Conservation (phyloP, 2,113 vertebrate species). For the Calonectris borealis region DNA sequence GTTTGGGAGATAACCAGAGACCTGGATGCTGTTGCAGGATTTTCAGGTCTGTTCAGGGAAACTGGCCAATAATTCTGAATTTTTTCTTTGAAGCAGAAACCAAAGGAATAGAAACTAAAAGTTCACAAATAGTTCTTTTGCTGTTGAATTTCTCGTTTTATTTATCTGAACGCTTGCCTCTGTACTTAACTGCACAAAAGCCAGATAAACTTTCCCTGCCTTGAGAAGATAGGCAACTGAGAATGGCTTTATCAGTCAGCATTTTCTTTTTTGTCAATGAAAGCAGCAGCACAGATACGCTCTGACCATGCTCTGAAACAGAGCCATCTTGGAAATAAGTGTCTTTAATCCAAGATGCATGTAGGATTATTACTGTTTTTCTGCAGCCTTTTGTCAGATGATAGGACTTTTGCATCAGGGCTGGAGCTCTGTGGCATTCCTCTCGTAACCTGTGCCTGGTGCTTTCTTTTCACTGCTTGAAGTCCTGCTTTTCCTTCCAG, state of each 20-base stretch:
- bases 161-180: background rate
- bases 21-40: background rate
- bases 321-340: background rate
- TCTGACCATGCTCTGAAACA: background rate
- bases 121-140: background rate
- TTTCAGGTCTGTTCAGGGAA: background rate
- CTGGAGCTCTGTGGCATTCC: background rate
- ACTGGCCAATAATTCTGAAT: background rate
- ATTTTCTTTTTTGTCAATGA: background rate
- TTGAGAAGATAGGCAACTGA: background rate
- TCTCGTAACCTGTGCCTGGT: background rate
- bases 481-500: background rate
- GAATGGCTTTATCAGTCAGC: background rate
- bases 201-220: background rate
- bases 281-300: background rate
- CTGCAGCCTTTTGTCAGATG: background rate
- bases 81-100: background rate
- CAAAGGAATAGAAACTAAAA: background rate
- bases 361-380: background rate
- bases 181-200: background rate
- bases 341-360: background rate
- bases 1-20: background rate
- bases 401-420: background rate
- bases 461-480: background rate
- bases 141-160: background rate